These are phyloP conservation scores for Clusia tigrina DNA, from an alignment of 2,888 invertebrate species.

Conservation along the genomic window DNA sequence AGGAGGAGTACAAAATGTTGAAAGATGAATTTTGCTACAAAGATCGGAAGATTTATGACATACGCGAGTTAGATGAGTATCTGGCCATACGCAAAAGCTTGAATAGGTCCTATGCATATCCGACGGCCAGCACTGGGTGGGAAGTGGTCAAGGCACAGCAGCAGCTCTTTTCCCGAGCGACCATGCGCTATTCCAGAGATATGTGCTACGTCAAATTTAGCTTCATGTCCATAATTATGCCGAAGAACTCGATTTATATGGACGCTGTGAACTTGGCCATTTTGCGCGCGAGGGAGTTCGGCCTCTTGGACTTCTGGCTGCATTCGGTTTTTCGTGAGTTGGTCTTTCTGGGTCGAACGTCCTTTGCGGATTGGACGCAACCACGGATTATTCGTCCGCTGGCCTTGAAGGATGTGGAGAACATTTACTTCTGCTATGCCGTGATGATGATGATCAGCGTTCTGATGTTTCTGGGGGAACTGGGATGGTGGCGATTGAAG, in stretches of 20 bases:
- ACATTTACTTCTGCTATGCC: not conserved
- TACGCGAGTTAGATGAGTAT: not conserved
- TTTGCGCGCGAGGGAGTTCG: constrained; percentile 10
- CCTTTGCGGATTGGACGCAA: not conserved
- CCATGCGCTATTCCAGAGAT: constrained; percentile 2
- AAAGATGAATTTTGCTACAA: too few relatives aligned
- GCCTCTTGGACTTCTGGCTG: constrained; percentile 1
- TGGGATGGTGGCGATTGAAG: too few relatives aligned
- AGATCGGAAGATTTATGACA: not conserved
- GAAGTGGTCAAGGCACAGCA: not conserved
- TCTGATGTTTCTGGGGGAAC: not conserved
- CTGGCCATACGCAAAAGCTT: not conserved
- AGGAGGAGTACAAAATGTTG: not conserved
- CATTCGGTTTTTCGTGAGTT: not conserved
- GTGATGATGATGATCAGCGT: not conserved
- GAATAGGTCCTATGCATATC: not conserved
- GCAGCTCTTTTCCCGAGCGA: not conserved
- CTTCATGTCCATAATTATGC: not conserved
- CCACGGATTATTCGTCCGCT: not conserved
- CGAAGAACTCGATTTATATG: constrained; percentile 7
- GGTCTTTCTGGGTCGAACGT: constrained; percentile 1
- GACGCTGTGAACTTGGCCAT: constrained; percentile 3
- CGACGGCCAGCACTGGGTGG: not conserved
- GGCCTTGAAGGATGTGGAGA: not conserved
- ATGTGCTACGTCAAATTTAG: not conserved